Percentiles rank a stretch among this genome's conserved stretches.
phyloP scores from a whole-genome alignment of 2,888 invertebrate species.

The Sabatieria punctata region DNA sequence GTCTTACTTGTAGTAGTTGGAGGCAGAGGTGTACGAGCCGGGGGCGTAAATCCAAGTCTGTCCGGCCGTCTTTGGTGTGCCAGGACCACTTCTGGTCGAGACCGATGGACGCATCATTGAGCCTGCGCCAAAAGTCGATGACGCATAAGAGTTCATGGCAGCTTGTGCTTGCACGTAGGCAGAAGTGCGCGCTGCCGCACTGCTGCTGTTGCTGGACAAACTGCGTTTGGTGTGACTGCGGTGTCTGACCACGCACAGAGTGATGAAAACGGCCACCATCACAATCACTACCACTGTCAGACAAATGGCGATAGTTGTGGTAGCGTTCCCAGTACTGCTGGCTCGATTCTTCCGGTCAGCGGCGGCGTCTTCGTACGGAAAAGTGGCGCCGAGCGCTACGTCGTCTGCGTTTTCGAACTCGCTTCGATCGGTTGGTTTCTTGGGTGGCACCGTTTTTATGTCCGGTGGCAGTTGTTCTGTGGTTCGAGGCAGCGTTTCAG shows the following conservation, averaged over 20 bases:
- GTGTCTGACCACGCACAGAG: slow-evolving; percentile 21
- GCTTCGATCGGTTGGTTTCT: slow-evolving; percentile 2
- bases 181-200: slow-evolving; percentile 18
- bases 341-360: not conserved
- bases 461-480: not conserved
- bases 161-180: slow-evolving; percentile 23
- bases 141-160: slow-evolving; percentile 15
- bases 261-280: slow-evolving; percentile 22
- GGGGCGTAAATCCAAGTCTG: slow-evolving; percentile 24
- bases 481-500: too few species aligned
- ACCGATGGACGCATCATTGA: not conserved
- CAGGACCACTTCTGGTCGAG: not conserved
- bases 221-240: slow-evolving; percentile 6
- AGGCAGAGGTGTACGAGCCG: slow-evolving; percentile 17
- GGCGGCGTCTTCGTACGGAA: not conserved
- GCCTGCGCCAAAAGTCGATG: slow-evolving; percentile 14
- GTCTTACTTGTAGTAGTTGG: slow-evolving; percentile 15
- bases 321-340: slow-evolving; percentile 11
- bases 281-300: slow-evolving; percentile 24
- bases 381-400: not conserved
- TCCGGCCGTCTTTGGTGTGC: not conserved
- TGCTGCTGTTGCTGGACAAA: slow-evolving; percentile 12
- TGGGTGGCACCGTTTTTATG: slow-evolving; percentile 4
- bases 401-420: not conserved
- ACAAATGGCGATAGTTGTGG: slow-evolving; percentile 22